Evolutionary conservation across 2,888 invertebrate species (phyloP), one percentile per base, ranked within the genome.

Genomic region (Troides aeacus): DNA sequence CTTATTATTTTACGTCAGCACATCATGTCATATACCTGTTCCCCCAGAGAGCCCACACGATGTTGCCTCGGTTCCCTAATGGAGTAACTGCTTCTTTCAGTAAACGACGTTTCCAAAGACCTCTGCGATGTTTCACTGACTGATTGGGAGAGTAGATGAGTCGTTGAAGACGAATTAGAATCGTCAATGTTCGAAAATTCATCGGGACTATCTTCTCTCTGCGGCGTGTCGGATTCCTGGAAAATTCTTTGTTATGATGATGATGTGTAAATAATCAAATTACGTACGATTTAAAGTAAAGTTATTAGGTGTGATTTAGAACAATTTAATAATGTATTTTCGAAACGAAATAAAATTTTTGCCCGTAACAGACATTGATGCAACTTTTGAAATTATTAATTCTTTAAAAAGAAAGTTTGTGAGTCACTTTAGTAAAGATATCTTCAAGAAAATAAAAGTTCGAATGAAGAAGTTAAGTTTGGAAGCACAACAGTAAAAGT

Each of bases 151-250:
- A 90, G 83, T 1, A 90, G 83, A n/a, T 89, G 92, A 7, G 89
- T 88, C 0, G 89, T 89, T 0, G 90, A 89, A 0, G 90, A 89
- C 0, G 90, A 91, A 77, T 88, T 87, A 0, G 90, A 88, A 73
- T 90, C 90, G 56, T 89, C 92, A 1, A 89, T 84, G 74, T 88
- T 90, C 30, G 91, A 91, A 72, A 78, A 88, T 46, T 90, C 90
- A 53, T 92, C 91, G 0, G 89, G 86, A 71, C 91, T 91, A 72
- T 90, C 91, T 18, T 90, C 91, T 62, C 91, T 84, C 72, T 90
- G 90, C 24, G 85, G 87, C 0, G 87, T 89, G 68, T 91, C 92
- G 0, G 89, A 92, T 78, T 92, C 91, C 90, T 92, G 76, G 0
- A 58, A 58, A 58, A 8, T 23, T 12, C 15, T 58, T 18, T 46